These are phyloP conservation scores for Plodia interpunctella DNA, from an alignment of 1,140 invertebrate species.

Conservation along the genomic window DNA sequence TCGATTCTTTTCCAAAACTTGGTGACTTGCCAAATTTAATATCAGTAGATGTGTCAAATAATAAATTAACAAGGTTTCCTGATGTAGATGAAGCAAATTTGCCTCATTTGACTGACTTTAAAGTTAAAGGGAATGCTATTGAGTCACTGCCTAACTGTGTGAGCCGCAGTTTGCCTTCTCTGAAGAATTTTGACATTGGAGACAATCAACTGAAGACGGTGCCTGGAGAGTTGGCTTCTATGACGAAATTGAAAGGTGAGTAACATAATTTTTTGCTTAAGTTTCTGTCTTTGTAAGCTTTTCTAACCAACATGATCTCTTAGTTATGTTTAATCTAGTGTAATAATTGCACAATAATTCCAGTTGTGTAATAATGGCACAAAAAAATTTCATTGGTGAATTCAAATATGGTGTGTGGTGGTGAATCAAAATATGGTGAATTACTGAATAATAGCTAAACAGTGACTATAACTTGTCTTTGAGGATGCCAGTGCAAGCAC, in stretches of 20 bases:
- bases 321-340: conserved; percentile 3
- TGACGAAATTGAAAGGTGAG: conserved; percentile 83
- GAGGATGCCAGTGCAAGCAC: no score
- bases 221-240: conserved; percentile 81
- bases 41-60: conserved; percentile 83
- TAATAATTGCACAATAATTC: no score
- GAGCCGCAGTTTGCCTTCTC: conserved; percentile 70
- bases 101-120: conserved; percentile 82
- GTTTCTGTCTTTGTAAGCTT: no score
- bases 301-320: neutral
- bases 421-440: no score
- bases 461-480: no score
- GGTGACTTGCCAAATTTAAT: conserved; percentile 77
- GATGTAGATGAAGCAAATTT: conserved; percentile 80
- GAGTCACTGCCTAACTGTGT: conserved; percentile 80
- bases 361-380: no score
- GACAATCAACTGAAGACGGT: conserved; percentile 81
- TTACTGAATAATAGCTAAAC: no score
- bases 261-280: no score
- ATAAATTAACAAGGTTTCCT: conserved; percentile 81
- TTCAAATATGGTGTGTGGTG: no score
- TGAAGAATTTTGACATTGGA: conserved; percentile 85
- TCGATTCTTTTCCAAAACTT: conserved; percentile 80
- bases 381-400: no score
- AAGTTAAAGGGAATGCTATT: conserved; percentile 83